Base-by-base conservation (phyloP, 2,888 invertebrate species). In the Philonicus albiceps region DNA sequence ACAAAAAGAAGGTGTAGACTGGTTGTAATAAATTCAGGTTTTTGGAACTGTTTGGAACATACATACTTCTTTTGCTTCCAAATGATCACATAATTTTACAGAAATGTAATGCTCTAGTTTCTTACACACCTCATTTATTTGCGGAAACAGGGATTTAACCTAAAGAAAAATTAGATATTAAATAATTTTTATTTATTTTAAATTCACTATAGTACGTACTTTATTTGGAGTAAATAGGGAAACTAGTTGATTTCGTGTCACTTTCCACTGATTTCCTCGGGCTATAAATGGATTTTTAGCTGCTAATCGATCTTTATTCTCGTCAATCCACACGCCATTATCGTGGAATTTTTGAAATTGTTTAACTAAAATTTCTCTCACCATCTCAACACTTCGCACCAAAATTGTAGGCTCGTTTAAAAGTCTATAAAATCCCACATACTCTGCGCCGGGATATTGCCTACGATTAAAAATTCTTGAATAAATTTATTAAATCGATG, bases 361-460 rank as follows among this genome's bases (percentile, higher is more conserved):
- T 19, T 78, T 78, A 6, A 78, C 78, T 40, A 78, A 37, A 31
- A 78, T 37, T 40, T 78, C 78, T 78, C 22, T 78, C 11, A 78
- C 22, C 37, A 78, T n/a, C 13, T 78, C 78, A 19, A 19, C 3
- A 78, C 40, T 40, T 16, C 78, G 78, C 2, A 78, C 78, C n/a
- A 78, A 37, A 40, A 78, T 34, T 40, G 37, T 22, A 34, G 78
- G 78, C 8, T 78, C 78, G 5, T 40, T 40, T 16, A 78, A 40
- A n/a, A 78, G n/a, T 11, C n/a, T 2, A 78, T 78, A 78, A 40
- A 78, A 40, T 16, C 78, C 78, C 0, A 78, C 78, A 78, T 78
- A 78, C 13, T 22, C 40, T 16, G 78, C 78, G 8, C 22, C 43
- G 8, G 37, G 78, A 78, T 78, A 78, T 22, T 31, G 13, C n/a